Conservation (phyloP, 2,113 vertebrate species). For the Balaeniceps rex region DNA sequence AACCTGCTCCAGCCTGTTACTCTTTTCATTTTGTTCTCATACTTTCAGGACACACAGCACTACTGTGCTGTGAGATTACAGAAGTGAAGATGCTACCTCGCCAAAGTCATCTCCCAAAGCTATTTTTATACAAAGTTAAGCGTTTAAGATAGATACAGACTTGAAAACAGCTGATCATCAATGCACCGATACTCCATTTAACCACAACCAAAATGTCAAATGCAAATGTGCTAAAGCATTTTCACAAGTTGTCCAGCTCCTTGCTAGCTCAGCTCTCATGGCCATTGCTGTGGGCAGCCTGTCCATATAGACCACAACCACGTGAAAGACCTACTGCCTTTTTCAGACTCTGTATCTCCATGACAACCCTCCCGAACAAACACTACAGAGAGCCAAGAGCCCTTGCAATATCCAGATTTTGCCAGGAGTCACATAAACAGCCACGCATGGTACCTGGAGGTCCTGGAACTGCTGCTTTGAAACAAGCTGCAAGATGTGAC, state of each 20-base stretch:
- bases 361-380: background rate
- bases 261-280: background rate
- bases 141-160: background rate
- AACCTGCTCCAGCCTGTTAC: background rate
- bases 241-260: background rate
- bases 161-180: background rate
- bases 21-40: background rate
- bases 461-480: background rate
- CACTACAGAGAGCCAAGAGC: background rate
- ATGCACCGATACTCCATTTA: background rate
- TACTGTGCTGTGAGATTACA: background rate
- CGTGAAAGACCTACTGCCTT: background rate
- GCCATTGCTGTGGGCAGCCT: background rate
- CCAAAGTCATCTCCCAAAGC: background rate
- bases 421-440: background rate
- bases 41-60: background rate
- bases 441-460: rapidly evolving
- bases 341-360: background rate
- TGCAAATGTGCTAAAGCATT: background rate
- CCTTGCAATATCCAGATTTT: background rate
- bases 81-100: background rate
- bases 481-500: background rate
- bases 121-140: background rate
- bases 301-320: background rate
- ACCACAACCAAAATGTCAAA: background rate